phyloP scores from a whole-genome alignment of 1,140 invertebrate species.

The Drosophila mayri region DNA sequence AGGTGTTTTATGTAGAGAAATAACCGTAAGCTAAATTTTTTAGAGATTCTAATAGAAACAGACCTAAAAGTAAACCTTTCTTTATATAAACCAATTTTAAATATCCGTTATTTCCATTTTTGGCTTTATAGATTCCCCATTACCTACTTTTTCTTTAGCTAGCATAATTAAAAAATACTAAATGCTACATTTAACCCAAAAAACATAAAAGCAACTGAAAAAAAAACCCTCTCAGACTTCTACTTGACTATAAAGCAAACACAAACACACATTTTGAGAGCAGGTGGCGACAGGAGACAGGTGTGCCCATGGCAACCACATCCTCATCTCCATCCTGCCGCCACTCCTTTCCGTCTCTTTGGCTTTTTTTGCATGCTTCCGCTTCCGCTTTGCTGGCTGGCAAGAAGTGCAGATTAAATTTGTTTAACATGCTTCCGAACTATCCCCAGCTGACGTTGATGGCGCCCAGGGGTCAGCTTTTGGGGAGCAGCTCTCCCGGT shows the following conservation, averaged over 20 bases:
- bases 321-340: slow-evolving; percentile 31
- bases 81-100: neutral
- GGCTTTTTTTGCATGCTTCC: slow-evolving; percentile 24
- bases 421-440: slow-evolving; percentile 77
- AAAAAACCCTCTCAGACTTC: neutral
- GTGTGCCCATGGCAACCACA: slow-evolving; percentile 39
- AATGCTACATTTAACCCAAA: neutral
- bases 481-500: neutral
- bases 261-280: slow-evolving; percentile 16
- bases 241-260: neutral
- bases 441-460: slow-evolving; percentile 50
- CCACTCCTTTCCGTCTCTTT: slow-evolving; percentile 18
- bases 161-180: neutral
- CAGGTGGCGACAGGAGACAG: slow-evolving; percentile 45
- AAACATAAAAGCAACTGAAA: neutral
- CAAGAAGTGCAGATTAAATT: slow-evolving; percentile 83
- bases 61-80: neutral
- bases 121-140: neutral
- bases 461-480: slow-evolving; percentile 34
- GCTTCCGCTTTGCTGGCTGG: slow-evolving; percentile 48
- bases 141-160: too few relatives aligned
- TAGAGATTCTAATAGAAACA: neutral
- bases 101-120: neutral
- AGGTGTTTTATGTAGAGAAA: too few relatives aligned
- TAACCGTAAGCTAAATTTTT: too few relatives aligned